Conservation (phyloP, 2,797 vertebrate genomes). For the Trachops cirrhosus region DNA sequence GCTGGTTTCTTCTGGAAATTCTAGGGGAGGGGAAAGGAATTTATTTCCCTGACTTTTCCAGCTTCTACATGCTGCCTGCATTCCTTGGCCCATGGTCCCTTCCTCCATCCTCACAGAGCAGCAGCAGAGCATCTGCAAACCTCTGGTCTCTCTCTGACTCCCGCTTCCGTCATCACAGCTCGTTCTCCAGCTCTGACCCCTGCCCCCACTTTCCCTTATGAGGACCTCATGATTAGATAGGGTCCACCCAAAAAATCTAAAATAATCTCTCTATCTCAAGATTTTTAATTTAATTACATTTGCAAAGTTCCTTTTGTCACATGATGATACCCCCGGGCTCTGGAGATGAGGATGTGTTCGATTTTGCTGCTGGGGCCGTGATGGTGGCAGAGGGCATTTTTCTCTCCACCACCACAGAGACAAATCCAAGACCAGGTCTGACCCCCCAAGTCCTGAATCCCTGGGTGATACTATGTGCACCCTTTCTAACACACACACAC, state of each 20-base stretch:
- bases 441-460: not conserved
- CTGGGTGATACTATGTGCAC: not conserved
- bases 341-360: not conserved
- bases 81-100: not conserved
- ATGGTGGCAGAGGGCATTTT: fast-evolving
- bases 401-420: not conserved
- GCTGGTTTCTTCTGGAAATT: not conserved
- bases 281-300: not conserved
- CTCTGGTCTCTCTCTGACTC: not conserved
- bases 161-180: not conserved
- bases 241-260: not conserved
- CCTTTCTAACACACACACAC: not conserved
- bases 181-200: not conserved
- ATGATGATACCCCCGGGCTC: not conserved
- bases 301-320: not conserved
- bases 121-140: not conserved
- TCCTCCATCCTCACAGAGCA: not conserved
- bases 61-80: not conserved
- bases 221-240: not conserved
- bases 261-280: not conserved
- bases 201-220: not conserved
- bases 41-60: not conserved
- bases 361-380: not conserved
- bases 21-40: not conserved
- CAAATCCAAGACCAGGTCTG: not conserved